Base-by-base conservation (phyloP, 1,140 invertebrate genomes). In the Gonioctena quinquepunctata region DNA sequence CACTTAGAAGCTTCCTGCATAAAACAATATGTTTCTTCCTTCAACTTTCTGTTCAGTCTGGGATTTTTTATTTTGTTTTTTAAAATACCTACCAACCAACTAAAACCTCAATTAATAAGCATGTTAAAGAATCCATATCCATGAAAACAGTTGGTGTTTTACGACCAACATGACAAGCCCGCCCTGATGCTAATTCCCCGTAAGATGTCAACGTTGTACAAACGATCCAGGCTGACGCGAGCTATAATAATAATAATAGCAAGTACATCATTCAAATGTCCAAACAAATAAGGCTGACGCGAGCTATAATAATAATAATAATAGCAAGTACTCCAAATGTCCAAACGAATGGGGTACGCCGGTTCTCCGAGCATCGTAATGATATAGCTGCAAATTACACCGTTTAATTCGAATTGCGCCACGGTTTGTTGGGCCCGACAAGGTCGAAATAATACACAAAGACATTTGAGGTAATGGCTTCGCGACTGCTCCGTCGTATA, bases 381-480 rank as follows among this genome's bases (percentile, higher is more conserved):
- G 26, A 69, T 70, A 66, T 66, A 49, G 62, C 27, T 27, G 68
- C 50, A 70, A 70, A 70, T 70, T 70, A 66, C 68, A 65, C 62
- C 68, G 65, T 66, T 70, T 70, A 66, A 70, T 66, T 70, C 65
- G 33, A 70, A 70, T 70, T 66, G 57, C 62, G 50, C 42, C n/a
- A 48, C 25, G 52, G 42, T 54, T 28, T 18, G 61, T 16, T 16
- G 26, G 8, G 16, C 33, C 27, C 33, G 6, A 59, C 68, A 70
- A 70, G 68, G 68, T 70, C 68, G 48, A 42, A 70, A 42, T 42
- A 42, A 70, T 49, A 50, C 54, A 62, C 23, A 56, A 28, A 54
- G 59, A 50, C 67, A n/a, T 54, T 23, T 23, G n/a, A 8, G 22
- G 22, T 54, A 21, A 54, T 23, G 18, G 52, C 3, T 42, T 42